Percentiles rank a stretch among this genome's conserved stretches.
These are phyloP conservation scores for Darevskia mixta DNA, from an alignment of 2,797 vertebrate genomes.

Conservation along the genomic window DNA sequence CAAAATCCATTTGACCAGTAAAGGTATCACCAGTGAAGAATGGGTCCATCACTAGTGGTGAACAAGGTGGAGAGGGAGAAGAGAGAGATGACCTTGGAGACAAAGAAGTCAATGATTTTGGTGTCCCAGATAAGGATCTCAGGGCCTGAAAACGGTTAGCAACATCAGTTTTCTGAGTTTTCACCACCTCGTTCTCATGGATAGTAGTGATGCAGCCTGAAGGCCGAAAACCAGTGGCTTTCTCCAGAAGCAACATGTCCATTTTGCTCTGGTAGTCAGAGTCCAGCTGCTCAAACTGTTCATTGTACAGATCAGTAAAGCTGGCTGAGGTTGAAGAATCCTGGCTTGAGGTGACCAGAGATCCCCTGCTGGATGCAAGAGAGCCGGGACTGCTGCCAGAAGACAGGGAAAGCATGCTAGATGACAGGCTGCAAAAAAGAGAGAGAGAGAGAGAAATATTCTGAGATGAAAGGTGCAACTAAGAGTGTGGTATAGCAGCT, in stretches of 20 bases:
- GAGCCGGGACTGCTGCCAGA: slow-evolving; percentile 95
- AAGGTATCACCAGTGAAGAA: slow-evolving; percentile 88
- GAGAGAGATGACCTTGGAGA: slow-evolving; percentile 97
- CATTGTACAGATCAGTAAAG: slow-evolving; percentile 93
- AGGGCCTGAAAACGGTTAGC: slow-evolving; percentile 84
- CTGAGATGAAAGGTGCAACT: not conserved
- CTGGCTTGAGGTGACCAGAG: slow-evolving; percentile 91
- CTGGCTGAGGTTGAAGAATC: slow-evolving; percentile 94
- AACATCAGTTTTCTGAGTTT: slow-evolving; percentile 75
- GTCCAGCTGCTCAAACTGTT: slow-evolving; percentile 88
- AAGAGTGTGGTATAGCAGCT: not conserved
- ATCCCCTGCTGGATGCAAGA: slow-evolving; percentile 92
- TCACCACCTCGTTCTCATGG: slow-evolving; percentile 91
- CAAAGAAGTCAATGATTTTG: slow-evolving; percentile 91
- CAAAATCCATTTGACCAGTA: slow-evolving; percentile 83
- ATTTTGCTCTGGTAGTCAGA: slow-evolving; percentile 92
- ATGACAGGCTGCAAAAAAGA: slow-evolving; percentile 86
- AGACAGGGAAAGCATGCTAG: slow-evolving; percentile 96
- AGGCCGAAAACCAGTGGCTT: slow-evolving; percentile 86
- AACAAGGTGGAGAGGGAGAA: slow-evolving; percentile 95
- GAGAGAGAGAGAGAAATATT: not conserved
- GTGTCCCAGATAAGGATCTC: slow-evolving; percentile 88
- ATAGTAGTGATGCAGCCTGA: slow-evolving; percentile 96
- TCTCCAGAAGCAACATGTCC: slow-evolving; percentile 90
- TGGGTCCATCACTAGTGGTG: slow-evolving; percentile 88